A percentile compares a stretch with the other conserved stretches of the same genome.
phyloP scores from a whole-genome alignment of 2,888 invertebrate species.

The Rhodophaea formosa region DNA sequence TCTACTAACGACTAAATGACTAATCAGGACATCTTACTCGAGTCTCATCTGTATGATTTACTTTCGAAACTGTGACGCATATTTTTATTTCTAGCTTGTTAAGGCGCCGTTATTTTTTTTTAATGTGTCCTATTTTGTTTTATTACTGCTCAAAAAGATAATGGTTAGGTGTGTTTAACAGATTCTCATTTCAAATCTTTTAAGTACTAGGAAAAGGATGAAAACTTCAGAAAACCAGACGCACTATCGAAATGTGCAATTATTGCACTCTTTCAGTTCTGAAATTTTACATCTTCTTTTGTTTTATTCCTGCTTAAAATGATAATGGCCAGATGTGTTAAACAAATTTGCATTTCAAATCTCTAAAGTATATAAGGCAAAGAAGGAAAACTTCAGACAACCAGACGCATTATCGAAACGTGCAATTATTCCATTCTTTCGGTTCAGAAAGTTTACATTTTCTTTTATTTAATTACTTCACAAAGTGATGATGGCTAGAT shows the following conservation, averaged over 20 bases:
- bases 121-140: neutral
- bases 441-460: slow-evolving; percentile 24
- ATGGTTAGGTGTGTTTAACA: slow-evolving; percentile 1
- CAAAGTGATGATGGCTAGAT: neutral
- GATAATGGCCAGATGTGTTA: neutral
- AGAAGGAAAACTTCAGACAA: neutral
- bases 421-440: slow-evolving; percentile 23
- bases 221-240: slow-evolving; percentile 13
- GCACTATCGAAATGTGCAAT: slow-evolving; percentile 19
- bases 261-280: slow-evolving; percentile 23
- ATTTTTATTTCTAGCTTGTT: too few species aligned
- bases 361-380: neutral
- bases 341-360: slow-evolving; percentile 6
- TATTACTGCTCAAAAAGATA: neutral
- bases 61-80: too few species aligned
- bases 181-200: neutral
- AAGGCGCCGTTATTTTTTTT: too few species aligned
- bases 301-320: neutral
- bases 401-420: slow-evolving; percentile 17
- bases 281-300: slow-evolving; percentile 20
- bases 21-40: too few species aligned
- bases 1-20: too few species aligned
- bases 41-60: too few species aligned
- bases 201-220: neutral
- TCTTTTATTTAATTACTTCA: neutral